Evolutionary conservation across 2,113 vertebrate genomes (phyloP), one percentile per base, ranked within the genome.

Genomic region (Stercorarius parasiticus): DNA sequence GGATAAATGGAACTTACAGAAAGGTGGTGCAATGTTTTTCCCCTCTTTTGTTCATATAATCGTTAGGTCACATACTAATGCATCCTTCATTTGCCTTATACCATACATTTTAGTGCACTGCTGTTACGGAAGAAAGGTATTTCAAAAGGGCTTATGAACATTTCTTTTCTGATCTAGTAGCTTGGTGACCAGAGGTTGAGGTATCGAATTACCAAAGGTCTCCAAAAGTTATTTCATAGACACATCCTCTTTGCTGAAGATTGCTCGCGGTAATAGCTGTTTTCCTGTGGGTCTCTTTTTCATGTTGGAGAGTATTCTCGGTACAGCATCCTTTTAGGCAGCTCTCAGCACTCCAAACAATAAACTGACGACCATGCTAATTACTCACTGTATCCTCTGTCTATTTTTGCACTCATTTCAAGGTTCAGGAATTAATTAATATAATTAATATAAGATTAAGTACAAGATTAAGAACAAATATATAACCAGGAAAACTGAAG

Each of bases 1-100:
- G 78, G 81, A 59, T 72, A 97, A 92, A 89, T 95, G 52, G 42
- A 67, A 95, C 82, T 86, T 87, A 89, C 59, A 77, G 45, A 93
- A 89, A 72, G 43, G 25, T 86, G 38, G 43, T 79, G 73, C 45
- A 53, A 34, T 72, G 61, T 80, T 95, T 91, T 91, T 79, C 30
- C 62, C 34, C 47, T 78, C 74, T 85, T 96, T 74, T 76, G 12
- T 90, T 94, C 73, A 22, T 59, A 67, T 87, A 95, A 83, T 65
- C 22, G 2, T 85, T 87, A 93, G 58, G 40, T 90, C 71, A 73
- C 15, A 15, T 23, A 73, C 62, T 85, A 94, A 84, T 55, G 55
- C 64, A 38, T 81, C 69, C 70, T 96, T 95, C 6, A 55, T 86
- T 77, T 91, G 40, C 27, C 64, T 22, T n/a, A 53, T 62, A 56